phyloP scores from a whole-genome alignment of 2,888 invertebrate species.

The Idaea biselata region DNA sequence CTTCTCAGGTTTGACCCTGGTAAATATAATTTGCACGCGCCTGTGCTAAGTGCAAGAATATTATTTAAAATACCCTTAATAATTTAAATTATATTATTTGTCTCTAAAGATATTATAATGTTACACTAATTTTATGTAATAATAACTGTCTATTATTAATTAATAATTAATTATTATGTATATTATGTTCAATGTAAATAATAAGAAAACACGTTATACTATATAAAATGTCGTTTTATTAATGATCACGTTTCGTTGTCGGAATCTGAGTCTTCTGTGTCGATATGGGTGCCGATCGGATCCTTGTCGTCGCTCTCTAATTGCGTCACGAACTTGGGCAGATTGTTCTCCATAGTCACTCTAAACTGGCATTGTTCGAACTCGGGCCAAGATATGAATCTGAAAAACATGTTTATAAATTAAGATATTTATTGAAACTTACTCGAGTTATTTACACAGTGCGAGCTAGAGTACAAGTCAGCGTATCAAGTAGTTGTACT shows the following conservation, averaged over 20 bases:
- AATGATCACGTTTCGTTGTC: conserved; percentile 37
- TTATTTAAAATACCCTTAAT: conserved; percentile 27
- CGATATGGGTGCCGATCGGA: conserved; percentile 49
- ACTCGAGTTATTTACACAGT: too few relatives aligned
- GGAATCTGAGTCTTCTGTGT: conserved; percentile 56
- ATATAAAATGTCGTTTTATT: conserved; percentile 43
- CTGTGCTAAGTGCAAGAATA: conserved; percentile 24
- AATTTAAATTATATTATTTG: conserved; percentile 24
- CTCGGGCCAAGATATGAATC: conserved; percentile 83
- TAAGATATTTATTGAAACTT: neutral
- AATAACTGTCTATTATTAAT: conserved; percentile 6
- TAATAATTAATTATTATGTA: conserved; percentile 14
- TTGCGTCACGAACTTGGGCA: conserved; percentile 67
- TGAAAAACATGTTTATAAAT: conserved; percentile 34
- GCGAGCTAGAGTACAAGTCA: too few relatives aligned
- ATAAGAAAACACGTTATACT: conserved; percentile 50
- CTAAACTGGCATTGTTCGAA: conserved; percentile 84
- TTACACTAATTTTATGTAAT: neutral
- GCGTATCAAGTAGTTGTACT: too few relatives aligned
- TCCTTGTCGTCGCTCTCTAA: conserved; percentile 60
- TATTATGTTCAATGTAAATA: conserved; percentile 34
- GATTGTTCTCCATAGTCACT: conserved; percentile 82
- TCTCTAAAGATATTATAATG: conserved; percentile 20
- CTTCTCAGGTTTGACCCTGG: too few relatives aligned
- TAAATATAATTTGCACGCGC: neutral